Base-by-base conservation (phyloP, 2,113 vertebrate genomes). In the Chiloscyllium plagiosum region DNA sequence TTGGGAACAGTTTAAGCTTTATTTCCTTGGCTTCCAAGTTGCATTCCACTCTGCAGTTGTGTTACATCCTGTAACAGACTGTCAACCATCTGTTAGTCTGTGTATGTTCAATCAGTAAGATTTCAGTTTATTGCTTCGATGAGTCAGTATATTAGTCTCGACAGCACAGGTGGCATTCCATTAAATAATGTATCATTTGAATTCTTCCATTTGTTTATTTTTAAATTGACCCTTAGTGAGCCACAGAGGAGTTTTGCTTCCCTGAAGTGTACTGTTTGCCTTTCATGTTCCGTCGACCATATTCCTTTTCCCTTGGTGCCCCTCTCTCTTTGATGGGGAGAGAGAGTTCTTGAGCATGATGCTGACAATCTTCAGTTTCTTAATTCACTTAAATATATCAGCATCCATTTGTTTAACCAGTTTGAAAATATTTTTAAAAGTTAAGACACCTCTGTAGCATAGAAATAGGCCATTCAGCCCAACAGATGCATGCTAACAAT, bases 151-250 rank as follows among this genome's bases (percentile, higher is more conserved):
- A 90, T 56, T 33, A 61, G 52, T 33, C 87, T 61, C 50, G 4
- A 61, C 52, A 33, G 87, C 33, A 29, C 87, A 61, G 50, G 87
- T 90, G 87, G 52, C 52, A 61, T 56, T 76, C 26, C 87, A 56
- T 52, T 87, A 87, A 87, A 87, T 87, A 87, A 87, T 87, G 85
- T 56, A 87, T 87, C 85, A 52, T 87, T 87, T 24, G 8, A 87
- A 56, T 52, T 87, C 50, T 50, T 29, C 52, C 37, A 2, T 87
- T 52, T 83, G n/a, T 87, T 52, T 87, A 61, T 56, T 83, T 42
- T 20, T 15, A 83, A 87, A 87, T 13, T 90, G 80, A 83, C 80
- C 42, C 80, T 83, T 83, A 42, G 12, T 90, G 26, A 3, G 26
- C 87, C 52, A 17, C 50, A 90, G 87, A 90, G 29, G 52, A 61